Conservation (phyloP, 2,888 invertebrate species). For the Machimus atricapillus region DNA sequence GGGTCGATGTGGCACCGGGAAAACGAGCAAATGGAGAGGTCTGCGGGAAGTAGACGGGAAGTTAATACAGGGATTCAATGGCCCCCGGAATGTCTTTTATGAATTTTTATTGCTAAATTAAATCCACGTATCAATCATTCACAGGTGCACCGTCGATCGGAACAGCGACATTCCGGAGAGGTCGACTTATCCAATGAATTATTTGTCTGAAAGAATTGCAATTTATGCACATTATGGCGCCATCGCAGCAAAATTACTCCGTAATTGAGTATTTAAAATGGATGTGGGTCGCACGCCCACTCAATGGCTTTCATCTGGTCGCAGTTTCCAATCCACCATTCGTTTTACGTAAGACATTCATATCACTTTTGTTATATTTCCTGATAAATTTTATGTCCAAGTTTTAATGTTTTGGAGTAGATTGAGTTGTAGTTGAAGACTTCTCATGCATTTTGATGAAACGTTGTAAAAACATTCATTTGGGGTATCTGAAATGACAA, state of each 20-base stretch:
- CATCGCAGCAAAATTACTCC: neutral
- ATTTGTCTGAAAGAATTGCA: conserved; percentile 1
- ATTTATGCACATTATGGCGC: conserved; percentile 23
- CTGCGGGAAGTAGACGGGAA: neutral
- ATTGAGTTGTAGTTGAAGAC: too few species aligned
- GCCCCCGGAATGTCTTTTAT: conserved; percentile 19
- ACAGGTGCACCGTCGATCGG: conserved; percentile 31
- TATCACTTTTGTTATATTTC: neutral
- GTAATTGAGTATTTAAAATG: neutral
- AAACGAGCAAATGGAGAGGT: conserved; percentile 8
- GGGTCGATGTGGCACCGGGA: neutral
- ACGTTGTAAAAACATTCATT: too few species aligned
- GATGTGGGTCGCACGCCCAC: neutral
- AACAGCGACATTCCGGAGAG: conserved; percentile 20
- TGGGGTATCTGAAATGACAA: too few species aligned
- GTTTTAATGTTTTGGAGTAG: too few species aligned
- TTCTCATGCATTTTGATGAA: too few species aligned
- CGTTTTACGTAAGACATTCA: neutral
- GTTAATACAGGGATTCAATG: conserved; percentile 31
- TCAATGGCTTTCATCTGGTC: neutral
- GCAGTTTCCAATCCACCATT: neutral
- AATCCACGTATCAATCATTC: conserved; percentile 40
- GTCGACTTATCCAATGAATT: conserved; percentile 29
- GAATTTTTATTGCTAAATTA: conserved; percentile 40
- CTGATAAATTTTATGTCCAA: neutral